Base-by-base conservation (phyloP, 2,888 invertebrate species). In the Anagyrus pseudococci region DNA sequence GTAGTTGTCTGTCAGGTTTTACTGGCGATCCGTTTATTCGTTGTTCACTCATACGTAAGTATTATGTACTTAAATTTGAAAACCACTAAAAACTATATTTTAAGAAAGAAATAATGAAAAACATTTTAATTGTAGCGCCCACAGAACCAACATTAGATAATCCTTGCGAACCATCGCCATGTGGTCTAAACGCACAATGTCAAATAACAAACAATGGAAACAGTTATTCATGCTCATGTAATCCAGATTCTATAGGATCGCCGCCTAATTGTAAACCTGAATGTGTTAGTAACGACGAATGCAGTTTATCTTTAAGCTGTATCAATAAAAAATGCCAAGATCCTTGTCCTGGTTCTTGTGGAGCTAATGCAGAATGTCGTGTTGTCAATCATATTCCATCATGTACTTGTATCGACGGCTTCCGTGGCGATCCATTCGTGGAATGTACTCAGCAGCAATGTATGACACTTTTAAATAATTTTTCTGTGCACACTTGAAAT, bases 171-270 rank as follows among this genome's bases (percentile, higher is more conserved):
- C 84, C 85, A 64, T 84, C 85, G 20, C 86, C 87, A 25, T 87
- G 87, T 72, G 86, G 87, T 26, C 83, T 84, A n/a, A 85, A 86
- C 71, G 89, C 91, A 74, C 88, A 90, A 74, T 92, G 92, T 74
- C 84, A 88, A 64, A 86, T 87, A 76, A 81, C 86, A 20, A 89
- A 89, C 71, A 87, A 85, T 41, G 86, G 89, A 67, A 88, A 89
- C 4, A 88, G 89, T 73, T 89, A 90, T 3, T 88, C 89, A 13
- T 93, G 93, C 75, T 89, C 90, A 23, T 93, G 93, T 74, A 81
- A 90, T 64, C 85, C 86, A 64, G 87, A 86, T 44, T 92, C 86
- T 77, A 84, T 87, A 53, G 93, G 93, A 62, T 88, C 87, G 70
- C 92, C 93, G 59, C 92, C 92, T 22, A 72, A 74, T 49, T 84